These are phyloP conservation scores for Oxycera nigricornis DNA, from an alignment of 2,888 invertebrate genomes.

Conservation along the genomic window DNA sequence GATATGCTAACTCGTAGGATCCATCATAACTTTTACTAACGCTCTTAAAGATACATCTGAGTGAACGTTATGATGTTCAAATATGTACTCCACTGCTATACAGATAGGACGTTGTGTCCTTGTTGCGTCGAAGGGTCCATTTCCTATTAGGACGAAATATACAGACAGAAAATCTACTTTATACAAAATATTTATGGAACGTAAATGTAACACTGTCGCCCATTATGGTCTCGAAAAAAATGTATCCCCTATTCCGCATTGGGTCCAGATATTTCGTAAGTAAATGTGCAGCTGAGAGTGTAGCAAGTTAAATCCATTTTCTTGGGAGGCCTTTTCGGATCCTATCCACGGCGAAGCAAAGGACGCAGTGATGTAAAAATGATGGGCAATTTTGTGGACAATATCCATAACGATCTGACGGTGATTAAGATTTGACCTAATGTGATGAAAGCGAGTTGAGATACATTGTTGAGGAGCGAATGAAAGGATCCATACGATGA, in stretches of 20 bases:
- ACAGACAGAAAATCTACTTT: not conserved
- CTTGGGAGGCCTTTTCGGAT: no score
- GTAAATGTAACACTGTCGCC: not conserved
- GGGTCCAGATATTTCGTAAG: no score
- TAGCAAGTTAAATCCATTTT: no score
- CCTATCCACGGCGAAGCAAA: no score
- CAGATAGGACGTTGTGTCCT: no score
- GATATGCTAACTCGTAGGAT: not conserved
- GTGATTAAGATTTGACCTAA: constrained; percentile 18
- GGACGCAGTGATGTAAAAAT: constrained; percentile 30
- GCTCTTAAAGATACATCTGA: constrained; percentile 20
- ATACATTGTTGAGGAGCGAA: no score
- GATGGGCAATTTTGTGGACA: constrained; percentile 22
- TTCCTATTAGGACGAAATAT: constrained; percentile 1
- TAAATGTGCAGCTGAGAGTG: no score
- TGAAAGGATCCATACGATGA: no score
- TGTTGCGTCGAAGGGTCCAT: no score
- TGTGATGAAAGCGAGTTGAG: not conserved
- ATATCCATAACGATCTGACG: constrained; percentile 11
- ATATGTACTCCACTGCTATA: not conserved
- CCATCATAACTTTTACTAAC: constrained; percentile 10
- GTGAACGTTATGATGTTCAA: not conserved
- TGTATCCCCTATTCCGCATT: no score
- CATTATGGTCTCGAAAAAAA: no score
- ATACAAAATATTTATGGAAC: constrained; percentile 13